Evolutionary conservation across 2,888 invertebrate genomes (phyloP), one percentile per base, ranked within the genome.

Genomic region (Heliconius charithonia): DNA sequence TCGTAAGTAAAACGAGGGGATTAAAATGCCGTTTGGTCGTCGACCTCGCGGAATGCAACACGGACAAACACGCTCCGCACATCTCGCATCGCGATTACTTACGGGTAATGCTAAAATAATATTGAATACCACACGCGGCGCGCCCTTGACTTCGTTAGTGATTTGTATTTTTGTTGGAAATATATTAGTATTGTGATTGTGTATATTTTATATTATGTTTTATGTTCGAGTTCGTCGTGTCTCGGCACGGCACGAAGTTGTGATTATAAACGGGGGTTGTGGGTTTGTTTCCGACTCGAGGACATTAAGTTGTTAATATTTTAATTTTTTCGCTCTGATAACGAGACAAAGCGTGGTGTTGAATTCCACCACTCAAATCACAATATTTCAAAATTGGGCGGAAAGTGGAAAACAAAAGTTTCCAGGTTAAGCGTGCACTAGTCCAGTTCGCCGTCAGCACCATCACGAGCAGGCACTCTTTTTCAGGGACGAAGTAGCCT

Each of bases 91-190:
- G 19, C 56, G 56, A 66, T 37, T n/a, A 37, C n/a, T 22, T 51
- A 41, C n/a, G 41, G 25, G 41, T 41, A 41, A 69, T 72, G 32
- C 32, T 37, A 59, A 59, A 72, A 72, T 56, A 37, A 72, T 32
- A 59, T 51, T 51, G 19, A 22, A 51, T 19, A 51, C 51, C 16
- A 59, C 41, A 13, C 56, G 13, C 56, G 51, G 32, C n/a, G 22
- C 59, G 72, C 32, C n/a, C 59, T 56, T 59, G 72, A n/a, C 32
- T 59, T 32, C 25, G n/a, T 59, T 72, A 25, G 32, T 56, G 19
- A 7, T 51, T 19, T 51, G 51, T 51, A 19, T 51, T 32, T 59
- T 72, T 59, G 13, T 56, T 56, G 32, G 27, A 22, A 71, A 32
- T 32, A 27, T 13, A 32, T 37, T 2, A 37, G n/a, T 25, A 37